Evolutionary conservation across 1,140 invertebrate genomes (phyloP).

Genomic region (Drosophila novamexicana): DNA sequence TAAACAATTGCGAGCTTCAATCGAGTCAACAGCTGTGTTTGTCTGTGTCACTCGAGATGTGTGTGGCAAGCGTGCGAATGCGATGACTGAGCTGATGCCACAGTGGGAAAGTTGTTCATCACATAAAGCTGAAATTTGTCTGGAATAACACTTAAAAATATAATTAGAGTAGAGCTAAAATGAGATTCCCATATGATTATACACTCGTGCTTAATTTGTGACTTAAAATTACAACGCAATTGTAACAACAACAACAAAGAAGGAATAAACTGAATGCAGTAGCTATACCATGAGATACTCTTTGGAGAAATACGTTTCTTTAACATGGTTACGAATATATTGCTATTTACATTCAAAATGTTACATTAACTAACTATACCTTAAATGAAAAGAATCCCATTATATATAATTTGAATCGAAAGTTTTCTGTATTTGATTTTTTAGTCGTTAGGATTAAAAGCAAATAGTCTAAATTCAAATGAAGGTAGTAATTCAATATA

Average conservation of each 20-base stretch:
- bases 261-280: not conserved
- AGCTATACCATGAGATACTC: not conserved
- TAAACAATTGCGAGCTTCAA: conserved; percentile 60
- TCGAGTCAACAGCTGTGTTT: conserved; percentile 62
- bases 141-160: conserved; percentile 16
- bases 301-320: not conserved
- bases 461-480: no score
- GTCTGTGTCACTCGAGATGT: conserved; percentile 23
- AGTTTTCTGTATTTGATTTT: no score
- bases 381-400: no score
- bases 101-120: conserved; percentile 1
- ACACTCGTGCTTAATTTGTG: not conserved
- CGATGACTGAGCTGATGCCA: conserved; percentile 1
- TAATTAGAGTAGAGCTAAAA: conserved; percentile 18
- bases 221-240: conserved; percentile 8
- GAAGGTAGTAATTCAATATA: not conserved
- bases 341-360: no score
- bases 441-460: no score
- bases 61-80: conserved; percentile 11
- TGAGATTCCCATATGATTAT: not conserved
- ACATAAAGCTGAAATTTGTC: not conserved
- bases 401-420: not conserved
- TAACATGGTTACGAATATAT: no score
- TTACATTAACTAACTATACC: no score
- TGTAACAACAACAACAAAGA: conserved; percentile 12